Evolutionary conservation across 2,888 invertebrate genomes (phyloP), one percentile per base, ranked within the genome.

Genomic region (Meteorus colon): DNA sequence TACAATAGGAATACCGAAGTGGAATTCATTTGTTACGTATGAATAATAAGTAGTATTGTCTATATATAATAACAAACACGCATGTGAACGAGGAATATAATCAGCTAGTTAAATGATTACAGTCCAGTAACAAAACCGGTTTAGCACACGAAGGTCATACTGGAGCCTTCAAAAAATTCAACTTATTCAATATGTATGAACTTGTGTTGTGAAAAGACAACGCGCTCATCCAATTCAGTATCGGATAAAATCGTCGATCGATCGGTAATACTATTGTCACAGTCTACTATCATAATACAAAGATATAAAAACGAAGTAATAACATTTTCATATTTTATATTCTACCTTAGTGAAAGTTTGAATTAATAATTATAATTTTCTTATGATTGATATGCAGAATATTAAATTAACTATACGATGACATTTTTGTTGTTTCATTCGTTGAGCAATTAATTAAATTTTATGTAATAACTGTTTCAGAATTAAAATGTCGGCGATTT

Each of bases 401-500:
- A 41, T 4, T 8, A 41, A 41, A 59, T 27, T 24, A 8, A 16
- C n/a, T 4, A 24, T 19, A 59, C 59, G 59, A 27, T 19, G 59
- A 16, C 12, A 24, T 59, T 59, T 59, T 59, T 59, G 8, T 59
- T 59, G 34, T 41, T 41, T 41, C 1, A 41, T 41, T 41, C 8
- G 12, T 41, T 41, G 41, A 41, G 41, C 12, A 41, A 41, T 41
- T 41, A 41, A 41, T 41, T 41, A 41, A 41, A 0, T 12, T 41
- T 69, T 69, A 55, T 55, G 1, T n/a, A 19, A n/a, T 2, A 10
- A 19, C 19, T 65, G 34, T 65, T 65, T 65, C 59, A 79, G 79
- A 76, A 73, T 74, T 60, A 79, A 78, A 78, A 84, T 83, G 84
- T 73, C 76, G 66, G 79, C 82, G 59, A 81, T 81, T 12, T 48